Evolutionary conservation across 2,113 vertebrate species (phyloP).

Genomic region (Panurus biarmicus): DNA sequence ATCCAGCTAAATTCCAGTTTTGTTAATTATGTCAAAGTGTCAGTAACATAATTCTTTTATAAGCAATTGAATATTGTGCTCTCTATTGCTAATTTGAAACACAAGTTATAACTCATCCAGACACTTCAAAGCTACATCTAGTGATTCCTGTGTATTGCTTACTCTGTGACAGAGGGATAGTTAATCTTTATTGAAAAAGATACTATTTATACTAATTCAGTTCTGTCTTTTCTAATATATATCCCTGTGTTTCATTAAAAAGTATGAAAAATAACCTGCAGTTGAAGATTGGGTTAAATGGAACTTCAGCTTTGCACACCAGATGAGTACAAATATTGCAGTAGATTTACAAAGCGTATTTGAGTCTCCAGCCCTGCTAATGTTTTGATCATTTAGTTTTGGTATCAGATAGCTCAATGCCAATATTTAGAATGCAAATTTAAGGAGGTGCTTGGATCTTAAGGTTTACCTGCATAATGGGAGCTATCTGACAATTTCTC

Average conservation of each 20-base stretch:
- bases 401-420: background rate
- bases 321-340: background rate
- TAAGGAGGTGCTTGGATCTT: background rate
- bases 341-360: background rate
- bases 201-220: background rate
- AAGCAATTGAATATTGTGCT: background rate
- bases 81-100: background rate
- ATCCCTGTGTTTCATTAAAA: background rate
- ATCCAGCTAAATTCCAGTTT: background rate
- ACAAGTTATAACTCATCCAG: background rate
- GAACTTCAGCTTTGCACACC: background rate
- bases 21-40: background rate
- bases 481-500: background rate
- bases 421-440: background rate
- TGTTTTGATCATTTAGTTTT: too few relatives aligned
- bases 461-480: background rate
- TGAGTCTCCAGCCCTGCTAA: background rate
- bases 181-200: background rate
- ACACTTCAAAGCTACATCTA: background rate
- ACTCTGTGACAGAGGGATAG: background rate
- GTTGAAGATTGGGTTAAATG: background rate
- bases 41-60: background rate
- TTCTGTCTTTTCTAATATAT: background rate
- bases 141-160: background rate
- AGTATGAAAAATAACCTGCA: background rate